These are phyloP conservation scores for Mionectes olivaceus DNA, from an alignment of 2,797 vertebrate species.

Conservation along the genomic window DNA sequence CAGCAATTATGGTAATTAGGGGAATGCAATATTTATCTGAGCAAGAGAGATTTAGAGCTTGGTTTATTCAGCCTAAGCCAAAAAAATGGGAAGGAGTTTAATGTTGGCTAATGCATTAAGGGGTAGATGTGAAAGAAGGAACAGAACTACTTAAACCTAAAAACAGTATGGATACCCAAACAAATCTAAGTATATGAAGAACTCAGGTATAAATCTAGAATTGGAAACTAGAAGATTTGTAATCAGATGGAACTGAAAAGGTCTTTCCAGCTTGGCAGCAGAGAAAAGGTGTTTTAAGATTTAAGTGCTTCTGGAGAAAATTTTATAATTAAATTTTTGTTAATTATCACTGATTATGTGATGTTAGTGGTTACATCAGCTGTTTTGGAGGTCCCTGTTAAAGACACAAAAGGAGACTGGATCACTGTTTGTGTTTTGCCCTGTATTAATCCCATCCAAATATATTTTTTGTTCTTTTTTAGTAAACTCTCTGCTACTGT, in stretches of 20 bases:
- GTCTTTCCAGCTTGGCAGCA: not conserved
- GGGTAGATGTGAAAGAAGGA: not conserved
- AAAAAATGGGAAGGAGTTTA: not conserved
- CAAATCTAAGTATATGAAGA: not conserved
- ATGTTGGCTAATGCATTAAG: not conserved
- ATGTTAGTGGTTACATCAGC: rapidly evolving
- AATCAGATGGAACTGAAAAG: not conserved
- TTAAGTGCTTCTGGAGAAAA: not conserved
- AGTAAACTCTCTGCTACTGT: not conserved
- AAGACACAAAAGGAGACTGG: not conserved
- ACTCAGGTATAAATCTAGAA: not conserved
- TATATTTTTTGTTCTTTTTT: not conserved
- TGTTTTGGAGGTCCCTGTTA: not conserved
- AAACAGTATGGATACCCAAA: not conserved
- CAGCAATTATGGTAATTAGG: not conserved
- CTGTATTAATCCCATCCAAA: not conserved
- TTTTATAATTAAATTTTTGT: not conserved
- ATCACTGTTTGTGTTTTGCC: not conserved
- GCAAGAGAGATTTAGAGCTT: not conserved
- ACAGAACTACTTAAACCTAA: not conserved
- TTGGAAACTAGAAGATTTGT: not conserved
- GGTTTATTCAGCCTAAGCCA: not conserved
- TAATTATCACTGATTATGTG: not conserved
- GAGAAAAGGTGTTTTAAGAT: not conserved
- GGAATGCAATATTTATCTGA: not conserved